Conservation (phyloP, 2,113 vertebrate species). For the Dipodomys spectabilis region DNA sequence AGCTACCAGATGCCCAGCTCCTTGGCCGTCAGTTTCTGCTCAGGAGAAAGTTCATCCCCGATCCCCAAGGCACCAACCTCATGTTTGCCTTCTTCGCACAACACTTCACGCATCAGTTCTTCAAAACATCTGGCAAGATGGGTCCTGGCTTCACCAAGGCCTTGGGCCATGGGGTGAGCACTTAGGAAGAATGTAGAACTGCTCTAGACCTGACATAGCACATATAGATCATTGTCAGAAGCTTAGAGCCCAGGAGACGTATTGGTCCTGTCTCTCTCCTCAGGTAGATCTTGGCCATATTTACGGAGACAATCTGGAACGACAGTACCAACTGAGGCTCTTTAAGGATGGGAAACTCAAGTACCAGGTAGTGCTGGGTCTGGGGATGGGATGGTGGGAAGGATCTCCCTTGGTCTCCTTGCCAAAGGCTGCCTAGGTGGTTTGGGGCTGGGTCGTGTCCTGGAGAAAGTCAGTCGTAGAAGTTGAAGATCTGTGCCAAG, state of each 20-base stretch:
- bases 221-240: fast-evolving
- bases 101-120: conserved; percentile 98
- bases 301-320: conserved; percentile 92
- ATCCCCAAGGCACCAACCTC: conserved; percentile 93
- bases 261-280: neutral
- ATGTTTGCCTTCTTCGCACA: conserved; percentile 99
- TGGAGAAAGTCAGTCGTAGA: neutral
- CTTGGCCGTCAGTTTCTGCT: conserved; percentile 89
- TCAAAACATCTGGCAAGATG: conserved; percentile 92
- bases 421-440: neutral
- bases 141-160: conserved; percentile 93
- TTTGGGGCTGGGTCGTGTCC: neutral
- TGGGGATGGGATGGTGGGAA: neutral
- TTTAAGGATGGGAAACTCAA: conserved; percentile 95
- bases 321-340: conserved; percentile 93
- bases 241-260: neutral
- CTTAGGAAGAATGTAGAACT: neutral
- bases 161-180: conserved; percentile 94
- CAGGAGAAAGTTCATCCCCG: conserved; percentile 90
- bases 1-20: conserved; percentile 90
- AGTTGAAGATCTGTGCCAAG: neutral
- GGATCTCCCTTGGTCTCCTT: neutral
- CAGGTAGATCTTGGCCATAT: conserved; percentile 95
- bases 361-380: conserved; percentile 89
- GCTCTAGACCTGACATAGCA: neutral